Evolutionary conservation across 2,113 vertebrate species (phyloP), one percentile per base, ranked within the genome.

Genomic region (Microcebus griseorufus): DNA sequence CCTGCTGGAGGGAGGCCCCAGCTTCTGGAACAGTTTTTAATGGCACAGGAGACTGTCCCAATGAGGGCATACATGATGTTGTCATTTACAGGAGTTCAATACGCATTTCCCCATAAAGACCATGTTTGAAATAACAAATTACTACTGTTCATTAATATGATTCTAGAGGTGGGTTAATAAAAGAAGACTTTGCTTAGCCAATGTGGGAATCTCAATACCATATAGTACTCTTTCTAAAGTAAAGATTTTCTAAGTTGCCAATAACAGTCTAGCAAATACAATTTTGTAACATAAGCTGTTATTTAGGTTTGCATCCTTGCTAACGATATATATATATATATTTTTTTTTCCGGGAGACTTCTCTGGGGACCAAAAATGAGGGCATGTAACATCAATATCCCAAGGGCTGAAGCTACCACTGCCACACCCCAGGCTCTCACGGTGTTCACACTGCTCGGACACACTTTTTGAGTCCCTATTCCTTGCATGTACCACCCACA

Each of bases 361-460:
- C 45, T 86, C n/a, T n/a, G 92, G 48, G n/a, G 95, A 82, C 11
- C 48, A 37, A 65, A 81, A 32, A 70, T 45, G 8, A 67, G 1
- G 64, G 10, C 16, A 29, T 45, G 45, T 16, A 27, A 18, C 2
- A 20, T 9, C 48, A 76, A 58, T 8, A 7, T 37, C 25, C 5
- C n/a, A 6, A n/a, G 51, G 60, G 9, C 42, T 14, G 1, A 48
- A 3, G n/a, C 6, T 42, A 7, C 32, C 60, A 27, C 17, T 6
- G 1, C 1, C 8, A 3, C 48, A 51, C 0, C 2, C 25, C 17
- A n/a, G 9, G 1, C 14, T n/a, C 11, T 69, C 51, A 37, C 2
- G 22, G 2, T 48, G 67, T 58, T 22, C 4, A 17, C 10, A 16
- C 0, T 23, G 27, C 5, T 53, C 22, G 42, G 3, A 32, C 39